Conservation (phyloP, 2,888 invertebrate genomes). For the Philhelius pedissequus region DNA sequence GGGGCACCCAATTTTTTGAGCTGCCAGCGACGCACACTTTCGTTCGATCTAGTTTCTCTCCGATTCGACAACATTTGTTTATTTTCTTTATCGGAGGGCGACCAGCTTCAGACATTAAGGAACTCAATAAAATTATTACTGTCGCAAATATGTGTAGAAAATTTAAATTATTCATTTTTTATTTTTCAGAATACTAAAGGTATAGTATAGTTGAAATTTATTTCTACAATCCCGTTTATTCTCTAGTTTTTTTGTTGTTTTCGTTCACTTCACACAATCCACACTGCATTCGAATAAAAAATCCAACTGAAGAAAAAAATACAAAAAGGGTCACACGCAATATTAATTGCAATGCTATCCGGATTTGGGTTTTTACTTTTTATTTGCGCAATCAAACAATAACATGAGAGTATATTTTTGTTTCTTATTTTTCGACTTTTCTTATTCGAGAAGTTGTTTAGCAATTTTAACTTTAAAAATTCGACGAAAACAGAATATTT, state of each 20-base stretch:
- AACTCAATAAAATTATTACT: constrained; percentile 45
- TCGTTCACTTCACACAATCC: constrained; percentile 17
- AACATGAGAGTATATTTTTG: constrained; percentile 18
- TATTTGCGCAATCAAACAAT: constrained; percentile 51
- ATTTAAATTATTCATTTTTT: constrained; percentile 8
- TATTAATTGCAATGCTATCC: constrained; percentile 24
- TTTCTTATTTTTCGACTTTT: background rate
- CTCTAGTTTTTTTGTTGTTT: constrained; percentile 6
- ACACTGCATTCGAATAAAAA: background rate
- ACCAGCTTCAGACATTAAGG: constrained; percentile 56
- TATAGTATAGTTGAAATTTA: background rate
- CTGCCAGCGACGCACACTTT: constrained; percentile 76
- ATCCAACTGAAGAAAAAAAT: constrained; percentile 15
- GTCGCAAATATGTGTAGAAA: constrained; percentile 38
- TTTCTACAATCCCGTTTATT: constrained; percentile 12
- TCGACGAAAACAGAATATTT: background rate
- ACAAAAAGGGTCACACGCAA: constrained; percentile 12
- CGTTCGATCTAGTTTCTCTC: constrained; percentile 79
- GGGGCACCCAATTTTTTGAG: constrained; percentile 80
- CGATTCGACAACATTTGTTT: constrained; percentile 81
- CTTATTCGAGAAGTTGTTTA: constrained; percentile 1
- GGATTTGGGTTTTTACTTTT: constrained; percentile 56
- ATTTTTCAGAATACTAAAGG: background rate
- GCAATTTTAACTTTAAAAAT: background rate
- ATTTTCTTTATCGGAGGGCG: constrained; percentile 76